These are phyloP conservation scores for Euspilapteryx auroguttella DNA, from an alignment of 2,888 invertebrate genomes.

Conservation along the genomic window DNA sequence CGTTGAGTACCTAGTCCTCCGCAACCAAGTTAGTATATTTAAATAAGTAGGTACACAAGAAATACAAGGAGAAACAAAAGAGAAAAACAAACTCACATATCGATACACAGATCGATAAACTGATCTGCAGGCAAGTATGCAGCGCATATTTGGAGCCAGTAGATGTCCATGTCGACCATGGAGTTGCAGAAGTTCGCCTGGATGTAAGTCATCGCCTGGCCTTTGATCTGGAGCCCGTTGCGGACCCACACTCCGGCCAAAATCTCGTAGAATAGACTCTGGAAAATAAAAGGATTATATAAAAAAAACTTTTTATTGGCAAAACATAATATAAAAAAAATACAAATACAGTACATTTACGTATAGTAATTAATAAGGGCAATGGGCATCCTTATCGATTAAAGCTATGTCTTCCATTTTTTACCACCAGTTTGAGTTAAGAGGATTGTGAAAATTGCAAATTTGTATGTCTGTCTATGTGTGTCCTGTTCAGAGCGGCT, in stretches of 20 bases:
- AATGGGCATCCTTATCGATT: too few relatives aligned
- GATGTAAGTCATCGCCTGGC: conserved; percentile 99
- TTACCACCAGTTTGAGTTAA: too few relatives aligned
- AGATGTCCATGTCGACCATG: conserved; percentile 97
- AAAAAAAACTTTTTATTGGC: not conserved
- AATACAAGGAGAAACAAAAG: too few relatives aligned
- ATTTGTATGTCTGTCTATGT: too few relatives aligned
- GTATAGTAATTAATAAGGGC: too few relatives aligned
- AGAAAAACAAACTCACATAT: conserved; percentile 68
- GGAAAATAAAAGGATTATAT: conserved; percentile 17
- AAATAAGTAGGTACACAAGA: not conserved
- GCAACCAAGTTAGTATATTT: too few relatives aligned
- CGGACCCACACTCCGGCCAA: conserved; percentile 93
- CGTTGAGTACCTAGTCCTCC: not conserved
- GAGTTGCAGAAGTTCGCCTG: conserved; percentile 99
- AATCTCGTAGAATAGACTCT: conserved; percentile 96
- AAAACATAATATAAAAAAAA: not conserved
- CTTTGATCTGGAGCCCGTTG: conserved; percentile 95
- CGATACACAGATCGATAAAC: conserved; percentile 84
- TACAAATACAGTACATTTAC: too few relatives aligned
- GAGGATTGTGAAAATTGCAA: too few relatives aligned
- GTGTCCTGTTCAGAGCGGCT: too few relatives aligned
- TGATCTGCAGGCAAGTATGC: conserved; percentile 84
- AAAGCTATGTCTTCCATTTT: too few relatives aligned
- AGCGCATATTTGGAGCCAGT: conserved; percentile 91